A percentile compares a stretch with the other conserved stretches of the same genome.
phyloP scores from a whole-genome alignment of 2,888 invertebrate genomes.

The Thalpophila matura region DNA sequence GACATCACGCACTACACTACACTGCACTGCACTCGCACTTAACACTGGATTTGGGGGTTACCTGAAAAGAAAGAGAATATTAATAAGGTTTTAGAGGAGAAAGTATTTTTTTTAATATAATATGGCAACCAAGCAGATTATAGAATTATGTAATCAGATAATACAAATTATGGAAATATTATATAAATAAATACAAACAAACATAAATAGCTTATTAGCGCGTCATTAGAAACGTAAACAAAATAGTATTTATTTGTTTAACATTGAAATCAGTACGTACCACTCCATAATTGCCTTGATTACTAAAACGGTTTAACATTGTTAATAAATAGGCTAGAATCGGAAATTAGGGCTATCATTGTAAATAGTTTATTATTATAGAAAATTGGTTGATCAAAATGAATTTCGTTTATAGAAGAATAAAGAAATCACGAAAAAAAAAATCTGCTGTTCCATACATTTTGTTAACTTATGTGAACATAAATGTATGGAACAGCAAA shows the following conservation, averaged over 20 bases:
- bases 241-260: neutral
- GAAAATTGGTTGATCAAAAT: neutral
- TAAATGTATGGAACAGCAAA: too few species aligned
- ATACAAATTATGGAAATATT: too few species aligned
- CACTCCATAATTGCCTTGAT: constrained; percentile 35
- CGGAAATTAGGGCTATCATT: neutral
- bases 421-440: too few species aligned
- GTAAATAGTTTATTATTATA: neutral
- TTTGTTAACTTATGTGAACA: too few species aligned
- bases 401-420: too few species aligned
- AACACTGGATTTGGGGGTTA: constrained; percentile 54
- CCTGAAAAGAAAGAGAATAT: constrained; percentile 61
- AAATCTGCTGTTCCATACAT: too few species aligned
- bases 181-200: too few species aligned
- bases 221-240: neutral
- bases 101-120: too few species aligned
- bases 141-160: too few species aligned
- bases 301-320: constrained; percentile 6
- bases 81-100: too few species aligned
- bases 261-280: neutral
- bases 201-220: constrained; percentile 20
- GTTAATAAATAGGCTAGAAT: constrained; percentile 24
- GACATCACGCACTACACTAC: constrained; percentile 74
- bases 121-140: too few species aligned
- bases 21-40: constrained; percentile 68